Evolutionary conservation across 2,888 invertebrate species (phyloP).

Genomic region (Monopis laevigella): DNA sequence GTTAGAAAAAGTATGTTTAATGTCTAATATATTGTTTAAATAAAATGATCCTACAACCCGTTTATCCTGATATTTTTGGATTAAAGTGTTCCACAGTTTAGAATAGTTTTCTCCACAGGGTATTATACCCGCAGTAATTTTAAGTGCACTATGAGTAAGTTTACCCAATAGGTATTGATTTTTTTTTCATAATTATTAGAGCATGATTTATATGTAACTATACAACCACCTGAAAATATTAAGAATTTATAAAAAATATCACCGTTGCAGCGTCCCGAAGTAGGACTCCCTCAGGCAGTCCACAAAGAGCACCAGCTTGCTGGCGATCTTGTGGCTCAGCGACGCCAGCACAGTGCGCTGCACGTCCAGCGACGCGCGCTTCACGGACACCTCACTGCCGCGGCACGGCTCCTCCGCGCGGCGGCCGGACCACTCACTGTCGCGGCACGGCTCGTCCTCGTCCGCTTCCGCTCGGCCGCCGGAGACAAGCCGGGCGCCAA

Average conservation of each 20-base stretch:
- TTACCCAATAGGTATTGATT: neutral
- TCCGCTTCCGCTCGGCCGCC: slow-evolving; percentile 22
- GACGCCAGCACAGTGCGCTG: slow-evolving; percentile 79
- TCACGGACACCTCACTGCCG: slow-evolving; percentile 40
- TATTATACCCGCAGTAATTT: neutral
- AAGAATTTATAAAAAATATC: slow-evolving; percentile 12
- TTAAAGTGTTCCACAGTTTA: neutral
- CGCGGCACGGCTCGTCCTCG: slow-evolving; percentile 21
- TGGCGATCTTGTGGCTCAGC: slow-evolving; percentile 80
- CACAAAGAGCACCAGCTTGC: slow-evolving; percentile 80
- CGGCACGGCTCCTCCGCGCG: neutral
- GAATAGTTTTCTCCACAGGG: neutral
- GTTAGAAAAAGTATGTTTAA: too few species aligned
- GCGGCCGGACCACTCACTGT: slow-evolving; percentile 3
- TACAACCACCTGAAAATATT: too few species aligned
- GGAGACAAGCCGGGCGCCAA: slow-evolving; percentile 5
- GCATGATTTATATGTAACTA: too few species aligned
- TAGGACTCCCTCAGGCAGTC: slow-evolving; percentile 85
- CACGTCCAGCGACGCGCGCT: slow-evolving; percentile 74
- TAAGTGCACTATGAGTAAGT: neutral
- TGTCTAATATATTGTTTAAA: neutral
- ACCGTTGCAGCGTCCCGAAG: slow-evolving; percentile 84
- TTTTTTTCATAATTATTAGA: too few species aligned
- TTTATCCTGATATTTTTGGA: neutral
- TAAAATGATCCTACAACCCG: neutral